Percentiles rank a stretch among this genome's conserved stretches.
Evolutionary conservation across 2,113 vertebrate genomes (phyloP).

Genomic region (Melanerpes aurifrons): DNA sequence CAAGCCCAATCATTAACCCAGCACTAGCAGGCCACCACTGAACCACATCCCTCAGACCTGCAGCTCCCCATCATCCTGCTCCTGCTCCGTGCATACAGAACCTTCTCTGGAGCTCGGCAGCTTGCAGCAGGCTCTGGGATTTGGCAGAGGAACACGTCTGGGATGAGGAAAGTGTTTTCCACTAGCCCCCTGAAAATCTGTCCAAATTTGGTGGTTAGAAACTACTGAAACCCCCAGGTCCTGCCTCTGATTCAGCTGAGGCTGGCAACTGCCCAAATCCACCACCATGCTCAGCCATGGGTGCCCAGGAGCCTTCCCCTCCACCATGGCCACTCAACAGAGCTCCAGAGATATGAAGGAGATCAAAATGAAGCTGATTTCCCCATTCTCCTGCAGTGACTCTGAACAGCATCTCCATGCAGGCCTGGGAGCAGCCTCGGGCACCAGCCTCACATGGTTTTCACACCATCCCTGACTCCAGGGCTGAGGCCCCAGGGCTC

Average conservation of each 20-base stretch:
- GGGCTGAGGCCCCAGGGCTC: not conserved
- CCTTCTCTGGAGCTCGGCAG: not conserved
- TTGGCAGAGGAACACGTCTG: not conserved
- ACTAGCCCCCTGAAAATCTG: conserved; percentile 50
- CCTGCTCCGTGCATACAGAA: not conserved
- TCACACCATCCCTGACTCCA: rapidly evolving
- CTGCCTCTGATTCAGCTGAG: not conserved
- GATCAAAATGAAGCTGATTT: not conserved
- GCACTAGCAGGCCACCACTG: not conserved
- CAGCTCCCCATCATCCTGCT: not conserved
- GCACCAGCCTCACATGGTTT: rapidly evolving
- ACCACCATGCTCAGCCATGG: not conserved
- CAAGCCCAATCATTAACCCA: not conserved
- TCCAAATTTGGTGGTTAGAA: conserved; percentile 23
- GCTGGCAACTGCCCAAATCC: not conserved
- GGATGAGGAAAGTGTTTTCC: not conserved
- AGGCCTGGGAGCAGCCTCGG: rapidly evolving
- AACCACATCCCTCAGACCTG: not conserved
- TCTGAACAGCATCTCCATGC: rapidly evolving
- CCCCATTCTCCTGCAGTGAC: not conserved
- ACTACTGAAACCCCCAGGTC: not conserved
- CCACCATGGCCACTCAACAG: rapidly evolving
- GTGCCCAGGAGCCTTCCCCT: not conserved
- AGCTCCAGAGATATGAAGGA: not conserved
- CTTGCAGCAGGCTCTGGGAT: not conserved